phyloP scores from a whole-genome alignment of 2,888 invertebrate species.

The Capitulum mitella region DNA sequence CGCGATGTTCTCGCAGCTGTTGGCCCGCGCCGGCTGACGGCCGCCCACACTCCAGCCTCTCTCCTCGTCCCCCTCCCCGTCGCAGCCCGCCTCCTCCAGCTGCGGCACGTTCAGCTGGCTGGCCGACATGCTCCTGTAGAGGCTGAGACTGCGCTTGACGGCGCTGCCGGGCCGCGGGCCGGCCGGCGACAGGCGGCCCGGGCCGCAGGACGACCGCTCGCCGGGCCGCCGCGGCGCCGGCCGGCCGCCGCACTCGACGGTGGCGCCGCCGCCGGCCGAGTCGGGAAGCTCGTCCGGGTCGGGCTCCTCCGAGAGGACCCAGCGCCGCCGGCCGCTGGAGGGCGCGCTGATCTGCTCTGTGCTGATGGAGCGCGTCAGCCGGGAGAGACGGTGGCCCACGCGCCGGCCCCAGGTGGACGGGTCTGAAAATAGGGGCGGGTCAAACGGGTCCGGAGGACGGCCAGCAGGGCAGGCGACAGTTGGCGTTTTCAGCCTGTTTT shows the following conservation, averaged over 20 bases:
- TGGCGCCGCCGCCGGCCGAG: neutral
- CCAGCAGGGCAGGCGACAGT: no score
- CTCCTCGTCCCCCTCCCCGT: no score
- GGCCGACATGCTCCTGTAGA: slow-evolving; percentile 4
- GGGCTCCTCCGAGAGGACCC: neutral
- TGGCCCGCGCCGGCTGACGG: no score
- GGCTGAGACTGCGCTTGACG: neutral
- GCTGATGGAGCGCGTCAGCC: slow-evolving; percentile 59
- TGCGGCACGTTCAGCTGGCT: slow-evolving; percentile 18
- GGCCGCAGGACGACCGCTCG: neutral
- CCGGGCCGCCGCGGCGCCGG: neutral
- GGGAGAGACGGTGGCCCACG: slow-evolving; percentile 69
- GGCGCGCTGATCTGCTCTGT: slow-evolving; percentile 47
- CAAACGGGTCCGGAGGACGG: no score
- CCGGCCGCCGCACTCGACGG: neutral
- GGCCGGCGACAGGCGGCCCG: neutral
- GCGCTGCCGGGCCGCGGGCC: neutral
- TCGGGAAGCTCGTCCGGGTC: neutral
- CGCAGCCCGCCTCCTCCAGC: neutral
- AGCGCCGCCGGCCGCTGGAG: neutral
- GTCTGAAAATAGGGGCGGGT: neutral
- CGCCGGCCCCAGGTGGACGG: slow-evolving; percentile 61
- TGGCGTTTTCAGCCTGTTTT: no score
- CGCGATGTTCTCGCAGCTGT: neutral
- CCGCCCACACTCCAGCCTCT: no score